Conservation (phyloP, 92 coral and sea anemone genomes). For the Palythoa grandis region DNA sequence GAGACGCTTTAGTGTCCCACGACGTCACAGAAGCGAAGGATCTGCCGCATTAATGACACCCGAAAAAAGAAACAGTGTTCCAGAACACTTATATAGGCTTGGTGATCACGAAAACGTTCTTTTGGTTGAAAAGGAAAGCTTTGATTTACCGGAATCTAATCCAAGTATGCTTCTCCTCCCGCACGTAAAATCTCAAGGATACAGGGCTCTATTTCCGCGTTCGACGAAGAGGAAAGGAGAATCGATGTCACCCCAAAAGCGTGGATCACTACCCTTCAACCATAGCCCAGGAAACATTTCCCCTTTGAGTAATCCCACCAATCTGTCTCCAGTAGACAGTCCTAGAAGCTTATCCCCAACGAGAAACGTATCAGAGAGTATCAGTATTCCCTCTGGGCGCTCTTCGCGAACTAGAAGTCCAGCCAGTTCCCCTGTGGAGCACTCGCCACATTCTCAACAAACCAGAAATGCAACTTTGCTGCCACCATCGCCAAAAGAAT, state of each 20-base stretch:
- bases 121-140: background rate
- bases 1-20: background rate
- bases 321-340: background rate
- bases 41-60: background rate
- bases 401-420: conserved; percentile 15
- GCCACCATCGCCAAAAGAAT: conserved; percentile 18
- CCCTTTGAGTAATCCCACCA: background rate
- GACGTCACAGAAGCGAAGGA: conserved; percentile 28
- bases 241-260: conserved; percentile 7
- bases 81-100: background rate
- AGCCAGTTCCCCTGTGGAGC: conserved; percentile 12
- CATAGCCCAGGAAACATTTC: background rate
- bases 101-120: background rate
- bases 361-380: conserved; percentile 13
- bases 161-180: background rate
- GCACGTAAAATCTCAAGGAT: background rate
- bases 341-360: background rate
- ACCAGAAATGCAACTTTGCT: background rate
- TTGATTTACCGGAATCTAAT: background rate
- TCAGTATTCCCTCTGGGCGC: background rate
- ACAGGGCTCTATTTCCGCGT: background rate
- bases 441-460: conserved; percentile 9
- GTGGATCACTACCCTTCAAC: conserved; percentile 4
- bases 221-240: background rate
- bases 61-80: conserved; percentile 26